phyloP scores from a whole-genome alignment of 1,140 invertebrate genomes.

The Tachypleus tridentatus region DNA sequence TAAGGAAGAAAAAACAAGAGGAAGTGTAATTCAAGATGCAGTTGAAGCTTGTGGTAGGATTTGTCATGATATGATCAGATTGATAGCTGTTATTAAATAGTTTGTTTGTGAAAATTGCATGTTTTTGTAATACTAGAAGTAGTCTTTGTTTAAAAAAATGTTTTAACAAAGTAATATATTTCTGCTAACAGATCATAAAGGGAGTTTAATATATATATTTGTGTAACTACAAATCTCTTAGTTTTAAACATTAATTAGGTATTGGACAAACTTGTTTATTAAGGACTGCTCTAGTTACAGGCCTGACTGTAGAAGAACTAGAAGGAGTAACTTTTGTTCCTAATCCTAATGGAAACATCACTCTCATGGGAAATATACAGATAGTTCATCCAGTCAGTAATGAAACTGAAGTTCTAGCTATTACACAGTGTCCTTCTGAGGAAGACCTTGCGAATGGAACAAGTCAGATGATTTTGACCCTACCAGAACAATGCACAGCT shows the following conservation, averaged over 20 bases:
- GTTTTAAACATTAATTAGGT: too few species aligned
- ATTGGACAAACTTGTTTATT: too few species aligned
- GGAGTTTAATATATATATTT: too few species aligned
- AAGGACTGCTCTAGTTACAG: background rate
- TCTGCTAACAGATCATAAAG: too few species aligned
- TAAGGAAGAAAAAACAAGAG: too few species aligned
- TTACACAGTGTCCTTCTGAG: background rate
- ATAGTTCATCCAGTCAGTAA: background rate
- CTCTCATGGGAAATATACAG: background rate
- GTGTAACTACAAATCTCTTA: too few species aligned
- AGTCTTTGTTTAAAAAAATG: too few species aligned
- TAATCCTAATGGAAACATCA: background rate
- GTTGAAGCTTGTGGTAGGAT: too few species aligned
- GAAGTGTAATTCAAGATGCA: too few species aligned
- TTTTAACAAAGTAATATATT: too few species aligned
- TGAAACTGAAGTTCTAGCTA: background rate
- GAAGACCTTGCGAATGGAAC: background rate
- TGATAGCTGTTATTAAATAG: background rate
- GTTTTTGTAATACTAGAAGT: background rate
- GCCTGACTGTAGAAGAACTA: background rate
- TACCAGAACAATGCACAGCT: background rate
- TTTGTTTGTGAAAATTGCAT: background rate
- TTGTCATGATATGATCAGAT: background rate
- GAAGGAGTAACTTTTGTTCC: background rate
- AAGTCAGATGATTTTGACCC: background rate